These are phyloP conservation scores for Acleris sparsana DNA, from an alignment of 2,888 invertebrate species.

Conservation along the genomic window DNA sequence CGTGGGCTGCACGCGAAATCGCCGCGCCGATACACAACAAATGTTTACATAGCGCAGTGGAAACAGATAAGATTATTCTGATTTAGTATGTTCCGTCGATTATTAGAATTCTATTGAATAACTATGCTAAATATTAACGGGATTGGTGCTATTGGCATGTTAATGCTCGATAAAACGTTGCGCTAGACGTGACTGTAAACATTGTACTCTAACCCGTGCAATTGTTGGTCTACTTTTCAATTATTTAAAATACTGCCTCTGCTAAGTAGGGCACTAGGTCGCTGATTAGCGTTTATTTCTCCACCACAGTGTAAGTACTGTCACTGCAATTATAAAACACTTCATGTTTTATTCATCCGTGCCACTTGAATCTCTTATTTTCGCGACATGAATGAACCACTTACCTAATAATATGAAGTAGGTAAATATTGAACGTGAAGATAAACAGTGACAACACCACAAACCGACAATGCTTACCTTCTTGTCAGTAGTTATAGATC, in stretches of 20 bases:
- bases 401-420: no score
- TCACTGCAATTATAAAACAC: conserved; percentile 3
- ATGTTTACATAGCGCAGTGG: conserved; percentile 50
- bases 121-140: conserved; percentile 42
- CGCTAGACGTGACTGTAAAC: conserved; percentile 60
- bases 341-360: background rate
- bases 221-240: conserved; percentile 28
- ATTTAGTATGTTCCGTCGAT: conserved; percentile 40
- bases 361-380: background rate
- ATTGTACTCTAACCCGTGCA: conserved; percentile 37
- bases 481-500: no score
- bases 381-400: no score
- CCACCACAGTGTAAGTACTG: conserved; percentile 8
- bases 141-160: conserved; percentile 48
- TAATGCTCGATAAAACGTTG: conserved; percentile 58
- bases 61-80: conserved; percentile 68
- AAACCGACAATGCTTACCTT: no score
- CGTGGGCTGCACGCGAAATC: conserved; percentile 73
- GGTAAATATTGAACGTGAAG: no score
- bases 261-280: conserved; percentile 23
- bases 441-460: no score
- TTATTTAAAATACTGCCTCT: conserved; percentile 27
- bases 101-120: conserved; percentile 41
- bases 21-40: conserved; percentile 53
- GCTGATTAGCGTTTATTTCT: conserved; percentile 19